These are phyloP conservation scores for Chrysoperla carnea DNA, from an alignment of 1,140 invertebrate genomes.

Conservation along the genomic window DNA sequence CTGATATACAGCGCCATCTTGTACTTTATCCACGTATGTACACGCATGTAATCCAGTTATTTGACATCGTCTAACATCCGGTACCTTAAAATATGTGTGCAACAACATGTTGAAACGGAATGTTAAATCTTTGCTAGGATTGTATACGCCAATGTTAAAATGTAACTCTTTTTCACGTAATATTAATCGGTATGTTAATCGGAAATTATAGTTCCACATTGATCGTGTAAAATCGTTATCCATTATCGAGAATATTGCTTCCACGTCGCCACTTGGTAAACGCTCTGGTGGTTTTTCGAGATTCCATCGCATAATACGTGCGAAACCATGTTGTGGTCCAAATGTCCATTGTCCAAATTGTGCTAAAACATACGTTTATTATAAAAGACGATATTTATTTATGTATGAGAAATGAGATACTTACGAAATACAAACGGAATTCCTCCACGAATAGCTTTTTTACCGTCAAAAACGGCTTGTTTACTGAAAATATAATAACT, in stretches of 20 bases:
- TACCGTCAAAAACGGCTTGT: constrained; percentile 86
- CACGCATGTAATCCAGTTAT: constrained; percentile 82
- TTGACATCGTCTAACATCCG: constrained; percentile 76
- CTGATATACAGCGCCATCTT: constrained; percentile 64
- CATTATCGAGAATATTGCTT: constrained; percentile 78
- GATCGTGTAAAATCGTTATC: constrained; percentile 83
- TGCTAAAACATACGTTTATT: constrained; percentile 36
- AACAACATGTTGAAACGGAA: constrained; percentile 87
- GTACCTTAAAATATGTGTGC: constrained; percentile 91
- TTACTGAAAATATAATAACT: constrained; percentile 64
- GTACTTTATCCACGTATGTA: constrained; percentile 85
- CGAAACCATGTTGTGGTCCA: constrained; percentile 89
- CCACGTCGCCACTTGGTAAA: constrained; percentile 73
- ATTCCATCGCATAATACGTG: constrained; percentile 76
- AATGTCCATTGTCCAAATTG: constrained; percentile 88
- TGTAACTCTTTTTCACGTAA: constrained; percentile 79
- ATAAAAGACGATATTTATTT: background rate
- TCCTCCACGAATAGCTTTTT: constrained; percentile 85
- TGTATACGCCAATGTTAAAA: constrained; percentile 82
- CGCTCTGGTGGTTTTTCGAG: constrained; percentile 74
- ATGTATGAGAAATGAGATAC: constrained; percentile 23
- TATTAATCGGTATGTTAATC: constrained; percentile 71
- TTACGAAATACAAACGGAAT: constrained; percentile 94
- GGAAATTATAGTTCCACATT: constrained; percentile 86
- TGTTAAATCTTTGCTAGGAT: constrained; percentile 73